A percentile compares a stretch with the other conserved stretches of the same genome.
phyloP scores from a whole-genome alignment of 2,888 invertebrate genomes.

The Myathropa florea region DNA sequence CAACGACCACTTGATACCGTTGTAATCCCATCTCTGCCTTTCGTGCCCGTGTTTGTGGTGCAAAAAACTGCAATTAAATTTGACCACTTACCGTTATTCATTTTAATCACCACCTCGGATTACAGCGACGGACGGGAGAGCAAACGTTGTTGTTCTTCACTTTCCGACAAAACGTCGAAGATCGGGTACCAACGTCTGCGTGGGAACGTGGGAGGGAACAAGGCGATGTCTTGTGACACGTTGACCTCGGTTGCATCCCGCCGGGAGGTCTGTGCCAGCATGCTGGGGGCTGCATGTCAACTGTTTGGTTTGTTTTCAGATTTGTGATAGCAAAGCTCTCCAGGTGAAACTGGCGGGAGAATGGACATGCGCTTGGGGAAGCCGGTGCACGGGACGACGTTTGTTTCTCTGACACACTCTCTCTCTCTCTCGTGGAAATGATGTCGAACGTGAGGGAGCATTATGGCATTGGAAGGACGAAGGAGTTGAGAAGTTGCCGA shows the following conservation, averaged over 20 bases:
- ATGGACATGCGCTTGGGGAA: conserved; percentile 19
- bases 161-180: too few species aligned
- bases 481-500: neutral
- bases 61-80: conserved; percentile 34
- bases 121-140: conserved; percentile 8
- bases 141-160: neutral
- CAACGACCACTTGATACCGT: conserved; percentile 35
- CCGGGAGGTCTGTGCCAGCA: neutral
- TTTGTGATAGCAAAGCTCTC: conserved; percentile 29
- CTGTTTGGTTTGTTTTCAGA: conserved; percentile 18
- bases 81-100: conserved; percentile 34
- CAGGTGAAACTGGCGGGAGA: neutral
- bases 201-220: too few species aligned
- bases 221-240: neutral
- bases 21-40: conserved; percentile 27
- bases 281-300: neutral
- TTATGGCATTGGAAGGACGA: conserved; percentile 34
- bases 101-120: conserved; percentile 31
- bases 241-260: neutral
- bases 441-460: neutral
- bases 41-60: neutral
- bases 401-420: neutral
- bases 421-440: neutral
- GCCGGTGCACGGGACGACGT: neutral
- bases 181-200: neutral